Conservation (phyloP, 2,797 vertebrate species). For the Pteropus rufus region DNA sequence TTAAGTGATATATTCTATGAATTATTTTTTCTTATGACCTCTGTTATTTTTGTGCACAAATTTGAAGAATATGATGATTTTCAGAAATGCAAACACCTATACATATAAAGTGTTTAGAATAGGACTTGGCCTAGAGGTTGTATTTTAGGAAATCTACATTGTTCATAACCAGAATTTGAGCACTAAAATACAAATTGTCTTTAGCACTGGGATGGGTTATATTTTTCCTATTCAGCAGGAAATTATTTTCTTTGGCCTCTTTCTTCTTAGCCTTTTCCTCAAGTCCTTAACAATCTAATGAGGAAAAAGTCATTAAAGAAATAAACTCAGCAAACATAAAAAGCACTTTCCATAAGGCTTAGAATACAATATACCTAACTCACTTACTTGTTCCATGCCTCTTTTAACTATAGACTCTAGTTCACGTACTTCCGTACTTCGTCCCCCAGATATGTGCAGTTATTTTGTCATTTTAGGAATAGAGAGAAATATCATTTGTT, state of each 20-base stretch:
- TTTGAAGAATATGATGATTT: not conserved
- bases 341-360: not conserved
- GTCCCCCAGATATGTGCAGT: not conserved
- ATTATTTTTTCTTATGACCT: not conserved
- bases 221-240: not conserved
- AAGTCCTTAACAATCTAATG: not conserved
- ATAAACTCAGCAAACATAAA: not conserved
- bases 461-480: not conserved
- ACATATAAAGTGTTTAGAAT: not conserved
- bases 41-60: not conserved
- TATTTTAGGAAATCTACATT: not conserved
- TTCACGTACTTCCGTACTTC: not conserved
- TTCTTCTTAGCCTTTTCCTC: not conserved
- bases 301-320: not conserved
- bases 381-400: accelerated
- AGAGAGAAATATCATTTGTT: not conserved
- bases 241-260: not conserved
- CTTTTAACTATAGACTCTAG: not conserved
- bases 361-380: not conserved
- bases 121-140: not conserved
- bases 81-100: not conserved
- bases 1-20: not conserved
- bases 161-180: not conserved
- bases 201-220: not conserved
- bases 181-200: not conserved